These are phyloP conservation scores for Cacajao melanocephalus DNA, from an alignment of 2,797 vertebrate species.

Conservation along the genomic window DNA sequence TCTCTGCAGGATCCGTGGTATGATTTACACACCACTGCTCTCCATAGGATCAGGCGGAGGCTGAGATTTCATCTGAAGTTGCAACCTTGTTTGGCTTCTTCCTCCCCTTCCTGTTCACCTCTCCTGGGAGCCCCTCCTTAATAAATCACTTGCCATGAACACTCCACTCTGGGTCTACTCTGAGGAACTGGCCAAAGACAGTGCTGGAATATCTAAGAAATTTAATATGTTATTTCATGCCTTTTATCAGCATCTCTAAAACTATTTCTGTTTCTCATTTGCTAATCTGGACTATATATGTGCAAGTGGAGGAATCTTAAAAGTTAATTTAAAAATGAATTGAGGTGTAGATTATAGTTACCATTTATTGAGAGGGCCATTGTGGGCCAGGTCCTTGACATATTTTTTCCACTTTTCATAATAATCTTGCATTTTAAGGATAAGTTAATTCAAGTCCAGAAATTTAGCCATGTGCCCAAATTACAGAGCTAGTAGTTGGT, in stretches of 20 bases:
- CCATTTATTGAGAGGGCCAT: background rate
- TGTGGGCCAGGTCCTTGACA: background rate
- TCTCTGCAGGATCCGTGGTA: background rate
- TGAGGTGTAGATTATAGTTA: background rate
- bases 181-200: background rate
- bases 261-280: background rate
- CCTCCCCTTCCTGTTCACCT: background rate
- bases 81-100: background rate
- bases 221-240: background rate
- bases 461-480: background rate
- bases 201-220: background rate
- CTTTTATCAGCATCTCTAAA: slow-evolving; percentile 31
- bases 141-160: background rate
- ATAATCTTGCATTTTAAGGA: background rate
- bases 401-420: background rate
- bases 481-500: background rate
- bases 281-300: background rate
- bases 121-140: background rate
- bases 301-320: background rate
- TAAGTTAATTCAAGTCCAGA: background rate
- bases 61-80: background rate
- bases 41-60: background rate
- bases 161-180: background rate
- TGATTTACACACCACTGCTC: background rate
- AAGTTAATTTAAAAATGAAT: slow-evolving; percentile 47